Evolutionary conservation across 2,797 vertebrate species (phyloP).

Genomic region (Lacerta agilis): DNA sequence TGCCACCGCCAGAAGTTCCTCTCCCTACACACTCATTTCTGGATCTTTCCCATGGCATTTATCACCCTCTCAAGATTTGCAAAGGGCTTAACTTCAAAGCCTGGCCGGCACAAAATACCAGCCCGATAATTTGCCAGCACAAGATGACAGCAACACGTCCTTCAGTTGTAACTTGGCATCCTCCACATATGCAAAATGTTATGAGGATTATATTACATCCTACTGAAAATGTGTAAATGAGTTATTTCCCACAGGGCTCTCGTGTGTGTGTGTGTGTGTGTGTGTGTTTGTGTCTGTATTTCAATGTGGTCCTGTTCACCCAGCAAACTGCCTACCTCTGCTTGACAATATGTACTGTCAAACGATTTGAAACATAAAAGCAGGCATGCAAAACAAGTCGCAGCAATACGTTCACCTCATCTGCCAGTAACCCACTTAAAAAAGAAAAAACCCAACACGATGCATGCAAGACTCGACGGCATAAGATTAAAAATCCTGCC

Average conservation of each 20-base stretch:
- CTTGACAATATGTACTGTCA: neutral
- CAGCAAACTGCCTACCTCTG: neutral
- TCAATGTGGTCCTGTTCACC: neutral
- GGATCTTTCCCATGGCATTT: neutral
- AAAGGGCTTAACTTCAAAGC: neutral
- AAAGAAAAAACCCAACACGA: neutral
- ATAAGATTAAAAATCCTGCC: constrained; percentile 39
- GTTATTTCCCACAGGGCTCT: neutral
- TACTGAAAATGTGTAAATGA: constrained; percentile 26
- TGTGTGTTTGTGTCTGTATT: neutral
- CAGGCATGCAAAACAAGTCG: neutral
- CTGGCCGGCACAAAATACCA: neutral
- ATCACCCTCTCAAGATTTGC: neutral
- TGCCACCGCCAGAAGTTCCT: neutral
- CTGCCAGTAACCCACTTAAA: neutral
- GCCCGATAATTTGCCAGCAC: neutral
- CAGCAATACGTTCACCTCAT: neutral
- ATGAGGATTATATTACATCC: neutral
- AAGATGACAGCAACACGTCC: neutral
- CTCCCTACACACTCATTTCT: neutral
- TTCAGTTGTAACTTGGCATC: neutral
- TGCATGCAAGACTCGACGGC: neutral
- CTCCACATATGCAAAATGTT: neutral
- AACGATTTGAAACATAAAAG: constrained; percentile 1
- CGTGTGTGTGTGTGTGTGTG: neutral